phyloP scores from a whole-genome alignment of 1,140 invertebrate species.

The Drosophila subpulchrella region DNA sequence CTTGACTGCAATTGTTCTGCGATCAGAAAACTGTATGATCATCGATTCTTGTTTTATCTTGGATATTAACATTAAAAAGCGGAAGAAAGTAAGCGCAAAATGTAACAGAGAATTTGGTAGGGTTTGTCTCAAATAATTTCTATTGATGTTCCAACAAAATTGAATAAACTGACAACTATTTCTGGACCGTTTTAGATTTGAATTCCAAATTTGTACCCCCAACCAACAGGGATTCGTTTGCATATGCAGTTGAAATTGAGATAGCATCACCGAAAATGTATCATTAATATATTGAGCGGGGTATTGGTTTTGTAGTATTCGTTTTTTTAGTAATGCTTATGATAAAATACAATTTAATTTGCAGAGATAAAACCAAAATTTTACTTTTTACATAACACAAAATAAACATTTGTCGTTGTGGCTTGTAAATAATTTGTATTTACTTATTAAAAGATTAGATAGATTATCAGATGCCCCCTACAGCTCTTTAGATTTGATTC shows the following conservation, averaged over 20 bases:
- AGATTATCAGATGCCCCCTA: too few species aligned
- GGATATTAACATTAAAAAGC: not conserved
- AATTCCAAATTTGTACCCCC: not conserved
- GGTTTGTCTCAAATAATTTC: slow-evolving; percentile 33
- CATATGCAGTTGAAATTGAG: not conserved
- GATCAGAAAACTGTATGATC: not conserved
- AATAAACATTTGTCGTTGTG: too few species aligned
- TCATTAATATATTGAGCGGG: too few species aligned
- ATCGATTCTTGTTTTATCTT: not conserved
- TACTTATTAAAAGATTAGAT: too few species aligned
- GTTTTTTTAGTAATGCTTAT: too few species aligned
- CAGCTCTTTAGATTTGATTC: too few species aligned
- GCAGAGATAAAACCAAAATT: too few species aligned
- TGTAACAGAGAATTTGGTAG: slow-evolving; percentile 39
- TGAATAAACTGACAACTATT: slow-evolving; percentile 21
- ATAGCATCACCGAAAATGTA: too few species aligned
- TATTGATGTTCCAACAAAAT: slow-evolving; percentile 17
- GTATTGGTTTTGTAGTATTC: too few species aligned
- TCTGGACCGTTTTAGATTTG: slow-evolving; percentile 5
- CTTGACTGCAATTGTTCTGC: not conserved
- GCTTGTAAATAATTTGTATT: too few species aligned
- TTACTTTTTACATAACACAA: too few species aligned
- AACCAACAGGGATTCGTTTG: not conserved
- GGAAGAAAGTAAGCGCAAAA: slow-evolving; percentile 1
- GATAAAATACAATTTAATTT: too few species aligned